Percentiles rank a stretch among this genome's conserved stretches.
Evolutionary conservation across 2,888 invertebrate genomes (phyloP).

Genomic region (Cremastobaeus sp.): DNA sequence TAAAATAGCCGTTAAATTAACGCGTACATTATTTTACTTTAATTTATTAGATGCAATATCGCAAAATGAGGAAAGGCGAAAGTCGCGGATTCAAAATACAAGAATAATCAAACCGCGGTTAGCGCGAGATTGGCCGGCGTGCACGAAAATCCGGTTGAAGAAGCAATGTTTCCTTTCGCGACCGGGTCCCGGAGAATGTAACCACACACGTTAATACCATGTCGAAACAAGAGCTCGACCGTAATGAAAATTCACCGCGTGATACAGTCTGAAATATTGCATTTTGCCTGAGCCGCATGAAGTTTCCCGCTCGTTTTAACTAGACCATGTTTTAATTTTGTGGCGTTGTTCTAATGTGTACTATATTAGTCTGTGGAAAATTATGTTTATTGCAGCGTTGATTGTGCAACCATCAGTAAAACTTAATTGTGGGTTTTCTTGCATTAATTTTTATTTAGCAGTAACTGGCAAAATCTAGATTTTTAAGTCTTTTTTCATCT

Average conservation of each 20-base stretch:
- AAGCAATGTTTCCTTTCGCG: constrained; percentile 39
- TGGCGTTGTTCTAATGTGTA: constrained; percentile 1
- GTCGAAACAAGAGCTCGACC: constrained; percentile 42
- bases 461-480: too few relatives aligned
- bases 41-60: too few relatives aligned
- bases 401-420: not conserved
- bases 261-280: constrained; percentile 10
- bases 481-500: too few relatives aligned
- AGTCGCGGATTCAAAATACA: constrained; percentile 16
- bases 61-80: too few relatives aligned
- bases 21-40: too few relatives aligned
- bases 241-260: constrained; percentile 33
- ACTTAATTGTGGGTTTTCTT: constrained; percentile 1
- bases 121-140: constrained; percentile 3
- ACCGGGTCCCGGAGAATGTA: constrained; percentile 36
- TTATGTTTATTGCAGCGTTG: constrained; percentile 3
- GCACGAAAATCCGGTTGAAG: constrained; percentile 19
- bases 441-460: constrained; percentile 4
- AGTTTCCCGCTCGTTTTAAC: not conserved
- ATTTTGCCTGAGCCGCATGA: constrained; percentile 12
- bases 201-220: constrained; percentile 51
- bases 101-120: constrained; percentile 12
- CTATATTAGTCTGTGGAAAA: not conserved
- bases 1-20: too few relatives aligned
- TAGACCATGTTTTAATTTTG: constrained; percentile 4